phyloP scores from a whole-genome alignment of 2,888 invertebrate genomes.

The Hartigia nigra region DNA sequence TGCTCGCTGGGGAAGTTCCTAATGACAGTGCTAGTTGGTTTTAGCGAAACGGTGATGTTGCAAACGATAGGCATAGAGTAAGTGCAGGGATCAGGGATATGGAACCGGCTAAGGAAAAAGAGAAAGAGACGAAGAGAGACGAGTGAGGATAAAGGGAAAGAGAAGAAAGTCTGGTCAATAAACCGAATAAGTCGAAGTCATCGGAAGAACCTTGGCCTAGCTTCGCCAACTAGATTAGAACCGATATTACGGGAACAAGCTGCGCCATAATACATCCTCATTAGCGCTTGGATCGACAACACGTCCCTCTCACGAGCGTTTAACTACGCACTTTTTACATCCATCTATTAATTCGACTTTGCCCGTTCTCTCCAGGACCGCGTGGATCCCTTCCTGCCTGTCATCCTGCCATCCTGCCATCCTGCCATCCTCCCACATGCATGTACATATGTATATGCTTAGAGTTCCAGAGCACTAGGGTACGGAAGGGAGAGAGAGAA shows the following conservation, averaged over 20 bases:
- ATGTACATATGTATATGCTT: background rate
- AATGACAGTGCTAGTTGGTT: background rate
- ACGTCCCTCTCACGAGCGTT: constrained; percentile 38
- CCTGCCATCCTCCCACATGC: background rate
- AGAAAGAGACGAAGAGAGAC: background rate
- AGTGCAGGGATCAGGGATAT: background rate
- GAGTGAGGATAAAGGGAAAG: background rate
- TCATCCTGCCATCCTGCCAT: background rate
- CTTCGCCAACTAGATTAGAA: background rate
- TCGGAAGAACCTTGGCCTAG: background rate
- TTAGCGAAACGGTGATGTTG: background rate
- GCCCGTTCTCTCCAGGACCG: constrained; percentile 18
- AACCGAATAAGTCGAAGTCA: background rate
- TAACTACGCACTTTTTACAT: constrained; percentile 40
- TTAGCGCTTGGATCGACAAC: constrained; percentile 47
- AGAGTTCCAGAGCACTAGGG: background rate
- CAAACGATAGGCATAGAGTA: background rate
- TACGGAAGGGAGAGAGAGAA: constrained; percentile 28
- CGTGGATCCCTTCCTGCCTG: constrained; percentile 18
- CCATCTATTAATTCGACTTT: constrained; percentile 58
- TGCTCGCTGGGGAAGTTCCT: background rate
- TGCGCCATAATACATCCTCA: constrained; percentile 57
- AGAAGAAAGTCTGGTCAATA: background rate
- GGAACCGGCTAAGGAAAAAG: background rate
- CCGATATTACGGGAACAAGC: background rate